Evolutionary conservation across 2,888 invertebrate genomes (phyloP).

Genomic region (Eucriotettix oculatus): DNA sequence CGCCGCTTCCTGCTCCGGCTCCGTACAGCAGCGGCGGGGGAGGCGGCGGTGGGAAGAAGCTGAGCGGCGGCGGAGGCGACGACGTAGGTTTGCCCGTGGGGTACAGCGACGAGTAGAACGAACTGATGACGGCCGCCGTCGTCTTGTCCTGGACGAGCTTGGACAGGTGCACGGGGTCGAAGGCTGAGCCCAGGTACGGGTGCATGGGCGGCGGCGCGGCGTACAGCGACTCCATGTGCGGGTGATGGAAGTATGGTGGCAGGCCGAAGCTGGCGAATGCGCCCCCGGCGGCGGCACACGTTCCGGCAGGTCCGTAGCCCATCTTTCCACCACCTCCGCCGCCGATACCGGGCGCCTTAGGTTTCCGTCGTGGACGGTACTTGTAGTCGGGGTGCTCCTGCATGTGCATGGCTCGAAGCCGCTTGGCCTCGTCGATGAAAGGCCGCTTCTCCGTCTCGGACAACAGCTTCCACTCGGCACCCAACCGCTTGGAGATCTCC

Average conservation of each 20-base stretch:
- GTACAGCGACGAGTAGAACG: conserved; percentile 52
- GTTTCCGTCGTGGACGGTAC: conserved; percentile 71
- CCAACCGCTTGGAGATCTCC: conserved; percentile 78
- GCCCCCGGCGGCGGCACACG: conserved; percentile 6
- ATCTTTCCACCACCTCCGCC: conserved; percentile 19
- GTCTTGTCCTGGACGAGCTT: conserved; percentile 27
- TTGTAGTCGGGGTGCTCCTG: conserved; percentile 85
- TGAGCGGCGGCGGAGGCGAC: conserved; percentile 3
- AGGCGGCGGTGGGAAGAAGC: conserved; percentile 27
- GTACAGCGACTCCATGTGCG: conserved; percentile 26
- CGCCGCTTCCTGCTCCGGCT: conserved; percentile 22
- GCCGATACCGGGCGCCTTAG: conserved; percentile 46
- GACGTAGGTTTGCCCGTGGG: conserved; percentile 1
- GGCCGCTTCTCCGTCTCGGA: conserved; percentile 78
- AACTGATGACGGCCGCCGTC: conserved; percentile 42
- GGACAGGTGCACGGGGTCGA: conserved; percentile 45
- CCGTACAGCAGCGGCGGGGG: conserved; percentile 29
- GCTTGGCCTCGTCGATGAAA: conserved; percentile 89
- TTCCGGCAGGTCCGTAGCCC: conserved; percentile 10
- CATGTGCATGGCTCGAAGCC: conserved; percentile 74
- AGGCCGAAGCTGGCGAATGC: conserved; percentile 46
- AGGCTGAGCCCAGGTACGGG: conserved; percentile 59
- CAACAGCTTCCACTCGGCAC: conserved; percentile 84
- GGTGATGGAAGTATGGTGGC: conserved; percentile 45
- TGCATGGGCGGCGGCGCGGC: conserved; percentile 31